phyloP scores from a whole-genome alignment of 2,888 invertebrate species.

The Cordilura impudica region DNA sequence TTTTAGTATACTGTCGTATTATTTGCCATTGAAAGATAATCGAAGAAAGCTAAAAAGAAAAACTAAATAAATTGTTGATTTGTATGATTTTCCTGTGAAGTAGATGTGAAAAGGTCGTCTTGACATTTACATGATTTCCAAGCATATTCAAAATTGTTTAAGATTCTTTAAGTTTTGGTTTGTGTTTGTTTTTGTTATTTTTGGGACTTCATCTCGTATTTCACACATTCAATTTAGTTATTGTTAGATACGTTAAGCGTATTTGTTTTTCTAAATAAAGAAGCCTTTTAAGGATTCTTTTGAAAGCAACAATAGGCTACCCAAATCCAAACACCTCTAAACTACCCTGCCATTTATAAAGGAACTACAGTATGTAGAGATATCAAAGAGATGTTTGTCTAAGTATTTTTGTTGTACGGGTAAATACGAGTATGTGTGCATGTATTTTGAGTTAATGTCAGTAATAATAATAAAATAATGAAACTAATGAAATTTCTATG shows the following conservation, averaged over 20 bases:
- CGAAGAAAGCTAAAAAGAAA: constrained; percentile 30
- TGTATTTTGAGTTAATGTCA: constrained; percentile 37
- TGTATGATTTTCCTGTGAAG: neutral
- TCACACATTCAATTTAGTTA: constrained; percentile 31
- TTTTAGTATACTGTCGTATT: constrained; percentile 29
- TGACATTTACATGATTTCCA: constrained; percentile 9
- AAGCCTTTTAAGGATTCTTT: constrained; percentile 53
- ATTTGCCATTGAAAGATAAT: constrained; percentile 51
- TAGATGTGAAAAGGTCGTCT: constrained; percentile 1
- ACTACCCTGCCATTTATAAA: constrained; percentile 27
- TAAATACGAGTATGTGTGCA: neutral
- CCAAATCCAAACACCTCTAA: constrained; percentile 6
- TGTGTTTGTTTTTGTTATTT: neutral
- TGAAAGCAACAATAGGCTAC: constrained; percentile 37
- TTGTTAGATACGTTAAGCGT: constrained; percentile 41
- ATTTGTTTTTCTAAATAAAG: constrained; percentile 53
- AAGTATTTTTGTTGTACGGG: neutral
- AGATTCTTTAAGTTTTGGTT: constrained; percentile 11
- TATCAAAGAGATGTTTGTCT: constrained; percentile 29
- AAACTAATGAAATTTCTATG: constrained; percentile 27
- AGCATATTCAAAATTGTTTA: constrained; percentile 19
- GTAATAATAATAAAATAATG: constrained; percentile 27
- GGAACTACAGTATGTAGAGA: neutral
- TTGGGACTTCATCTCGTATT: constrained; percentile 31
- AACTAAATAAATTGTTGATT: constrained; percentile 42